Evolutionary conservation across 2,113 vertebrate genomes (phyloP).

Genomic region (Tragelaphus imberbis): DNA sequence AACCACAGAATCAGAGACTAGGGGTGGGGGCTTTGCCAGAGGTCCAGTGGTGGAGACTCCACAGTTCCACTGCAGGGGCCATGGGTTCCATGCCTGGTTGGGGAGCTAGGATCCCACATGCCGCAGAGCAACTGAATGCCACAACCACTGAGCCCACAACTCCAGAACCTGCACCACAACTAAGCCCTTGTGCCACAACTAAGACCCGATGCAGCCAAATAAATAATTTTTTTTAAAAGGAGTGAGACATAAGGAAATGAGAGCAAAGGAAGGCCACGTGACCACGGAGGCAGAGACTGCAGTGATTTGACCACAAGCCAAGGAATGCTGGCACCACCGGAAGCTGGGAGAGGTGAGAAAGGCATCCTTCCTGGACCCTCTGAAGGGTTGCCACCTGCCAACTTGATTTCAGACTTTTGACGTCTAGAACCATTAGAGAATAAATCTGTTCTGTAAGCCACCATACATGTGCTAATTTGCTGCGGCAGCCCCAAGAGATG

Average conservation of each 20-base stretch:
- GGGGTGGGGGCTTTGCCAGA: not conserved
- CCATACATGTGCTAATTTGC: not conserved
- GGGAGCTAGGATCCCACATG: not conserved
- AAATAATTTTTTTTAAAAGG: not conserved
- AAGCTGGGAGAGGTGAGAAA: not conserved
- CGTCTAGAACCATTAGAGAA: not conserved
- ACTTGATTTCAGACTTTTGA: not conserved
- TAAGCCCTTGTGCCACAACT: not conserved
- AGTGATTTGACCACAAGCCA: not conserved
- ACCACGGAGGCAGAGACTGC: not conserved
- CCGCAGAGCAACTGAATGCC: not conserved
- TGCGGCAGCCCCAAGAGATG: not conserved
- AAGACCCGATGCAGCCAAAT: not conserved
- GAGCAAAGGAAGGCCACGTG: not conserved
- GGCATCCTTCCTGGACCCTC: not conserved
- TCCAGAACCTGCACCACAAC: not conserved
- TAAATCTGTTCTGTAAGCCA: not conserved
- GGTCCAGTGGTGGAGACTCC: not conserved
- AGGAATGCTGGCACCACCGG: not conserved
- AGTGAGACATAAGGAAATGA: not conserved
- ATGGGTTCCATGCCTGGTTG: not conserved
- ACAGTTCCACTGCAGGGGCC: not conserved
- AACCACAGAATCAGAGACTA: not conserved
- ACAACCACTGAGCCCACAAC: not conserved
- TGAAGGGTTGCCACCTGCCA: not conserved